A percentile compares a stretch with the other conserved stretches of the same genome.
phyloP scores from a whole-genome alignment of 2,113 vertebrate species.

The Corynorhinus townsendii region DNA sequence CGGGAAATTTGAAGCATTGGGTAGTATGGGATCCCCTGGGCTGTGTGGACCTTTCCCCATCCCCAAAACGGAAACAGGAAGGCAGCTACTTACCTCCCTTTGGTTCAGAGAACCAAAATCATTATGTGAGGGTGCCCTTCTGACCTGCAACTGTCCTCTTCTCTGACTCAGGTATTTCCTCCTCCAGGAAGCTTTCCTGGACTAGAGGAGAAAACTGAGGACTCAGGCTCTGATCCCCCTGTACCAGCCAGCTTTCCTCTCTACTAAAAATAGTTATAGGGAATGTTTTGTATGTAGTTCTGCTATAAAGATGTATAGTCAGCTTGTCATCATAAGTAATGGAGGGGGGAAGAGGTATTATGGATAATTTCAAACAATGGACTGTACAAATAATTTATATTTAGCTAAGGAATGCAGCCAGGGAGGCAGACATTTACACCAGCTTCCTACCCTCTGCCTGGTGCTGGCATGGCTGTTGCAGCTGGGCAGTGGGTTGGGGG shows the following conservation, averaged over 20 bases:
- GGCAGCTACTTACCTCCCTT: not conserved
- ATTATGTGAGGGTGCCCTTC: not conserved
- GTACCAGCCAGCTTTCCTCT: not conserved
- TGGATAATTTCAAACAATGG: slow-evolving; percentile 64
- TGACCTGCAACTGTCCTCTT: not conserved
- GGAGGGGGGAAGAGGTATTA: slow-evolving; percentile 7
- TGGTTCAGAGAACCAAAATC: not conserved
- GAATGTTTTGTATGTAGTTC: slow-evolving; percentile 4
- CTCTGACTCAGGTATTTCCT: slow-evolving; percentile 38
- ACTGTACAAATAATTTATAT: slow-evolving; percentile 64
- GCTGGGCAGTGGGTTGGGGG: not conserved
- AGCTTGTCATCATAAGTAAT: not conserved
- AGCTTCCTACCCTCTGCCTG: slow-evolving; percentile 19
- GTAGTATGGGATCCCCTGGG: not conserved
- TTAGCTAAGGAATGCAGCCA: slow-evolving; percentile 70
- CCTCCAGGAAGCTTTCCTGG: slow-evolving; percentile 63
- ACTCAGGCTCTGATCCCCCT: not conserved
- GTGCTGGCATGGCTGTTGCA: not conserved
- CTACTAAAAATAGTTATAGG: slow-evolving; percentile 14
- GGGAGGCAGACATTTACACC: slow-evolving; percentile 26
- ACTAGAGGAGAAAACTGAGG: slow-evolving; percentile 12
- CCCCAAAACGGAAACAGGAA: not conserved
- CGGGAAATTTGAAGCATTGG: not conserved
- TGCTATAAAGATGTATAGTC: slow-evolving; percentile 1
- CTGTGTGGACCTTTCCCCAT: not conserved